phyloP scores from a whole-genome alignment of 2,797 vertebrate genomes.

The Danio kyathit region DNA sequence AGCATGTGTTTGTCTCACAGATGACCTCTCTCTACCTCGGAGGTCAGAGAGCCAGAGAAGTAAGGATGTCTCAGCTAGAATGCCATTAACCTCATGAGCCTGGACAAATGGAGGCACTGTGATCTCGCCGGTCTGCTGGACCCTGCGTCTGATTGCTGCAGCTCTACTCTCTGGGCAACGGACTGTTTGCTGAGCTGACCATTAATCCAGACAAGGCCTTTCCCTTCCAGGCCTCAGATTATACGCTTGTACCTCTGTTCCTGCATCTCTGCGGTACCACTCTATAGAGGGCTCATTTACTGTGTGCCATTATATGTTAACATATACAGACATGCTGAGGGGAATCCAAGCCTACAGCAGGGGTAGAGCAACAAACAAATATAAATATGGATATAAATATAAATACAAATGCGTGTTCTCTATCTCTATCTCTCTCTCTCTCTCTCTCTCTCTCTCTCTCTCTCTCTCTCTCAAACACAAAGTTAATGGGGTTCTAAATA shows the following conservation, averaged over 20 bases:
- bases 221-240: background rate
- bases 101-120: conserved; percentile 51
- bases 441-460: no score
- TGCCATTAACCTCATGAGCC: conserved; percentile 57
- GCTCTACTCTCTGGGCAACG: conserved; percentile 21
- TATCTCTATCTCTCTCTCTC: no score
- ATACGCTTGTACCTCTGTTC: background rate
- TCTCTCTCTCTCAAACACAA: no score
- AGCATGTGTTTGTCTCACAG: conserved; percentile 27
- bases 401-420: no score
- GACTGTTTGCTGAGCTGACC: conserved; percentile 39
- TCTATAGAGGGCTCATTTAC: background rate
- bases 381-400: no score
- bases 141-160: conserved; percentile 40
- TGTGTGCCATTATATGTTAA: background rate
- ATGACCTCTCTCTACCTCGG: conserved; percentile 30
- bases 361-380: background rate
- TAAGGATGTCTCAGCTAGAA: conserved; percentile 50
- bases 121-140: conserved; percentile 31
- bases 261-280: background rate
- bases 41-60: conserved; percentile 39
- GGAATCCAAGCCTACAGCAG: background rate
- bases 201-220: conserved; percentile 44
- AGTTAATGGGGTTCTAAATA: no score
- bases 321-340: background rate